Conservation (phyloP, 2,797 vertebrate genomes). For the Threskiornis aethiopicus region DNA sequence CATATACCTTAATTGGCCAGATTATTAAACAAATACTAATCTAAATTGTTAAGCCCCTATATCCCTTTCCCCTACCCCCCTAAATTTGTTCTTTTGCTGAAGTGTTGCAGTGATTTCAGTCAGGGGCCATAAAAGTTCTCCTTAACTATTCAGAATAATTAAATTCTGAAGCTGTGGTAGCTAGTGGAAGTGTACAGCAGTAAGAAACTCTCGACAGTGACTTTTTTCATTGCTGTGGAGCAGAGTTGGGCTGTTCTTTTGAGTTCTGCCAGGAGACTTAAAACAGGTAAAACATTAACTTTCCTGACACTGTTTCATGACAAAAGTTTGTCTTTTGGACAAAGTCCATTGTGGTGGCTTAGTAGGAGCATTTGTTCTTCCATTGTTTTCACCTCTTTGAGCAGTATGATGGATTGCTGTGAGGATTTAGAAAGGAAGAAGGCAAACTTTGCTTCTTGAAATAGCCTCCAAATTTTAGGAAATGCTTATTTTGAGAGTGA, state of each 20-base stretch:
- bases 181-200: neutral
- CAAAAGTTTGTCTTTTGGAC: neutral
- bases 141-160: neutral
- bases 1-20: neutral
- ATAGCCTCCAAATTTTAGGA: neutral
- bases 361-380: neutral
- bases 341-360: neutral
- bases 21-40: neutral
- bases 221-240: neutral
- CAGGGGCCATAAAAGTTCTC: neutral
- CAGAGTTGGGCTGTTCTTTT: neutral
- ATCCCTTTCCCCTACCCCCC: neutral
- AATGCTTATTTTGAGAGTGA: neutral
- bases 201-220: neutral
- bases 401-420: neutral
- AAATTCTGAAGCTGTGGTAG: neutral
- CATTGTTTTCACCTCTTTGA: neutral
- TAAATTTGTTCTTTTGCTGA: neutral
- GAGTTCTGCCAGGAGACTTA: neutral
- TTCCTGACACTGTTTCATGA: neutral
- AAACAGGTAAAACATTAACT: conserved; percentile 46
- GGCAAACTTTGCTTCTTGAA: neutral
- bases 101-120: neutral
- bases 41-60: neutral
- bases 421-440: neutral